Percentiles rank a stretch among this genome's conserved stretches.
Evolutionary conservation across 2,888 invertebrate genomes (phyloP).

Genomic region (Drosophila macrothrix): DNA sequence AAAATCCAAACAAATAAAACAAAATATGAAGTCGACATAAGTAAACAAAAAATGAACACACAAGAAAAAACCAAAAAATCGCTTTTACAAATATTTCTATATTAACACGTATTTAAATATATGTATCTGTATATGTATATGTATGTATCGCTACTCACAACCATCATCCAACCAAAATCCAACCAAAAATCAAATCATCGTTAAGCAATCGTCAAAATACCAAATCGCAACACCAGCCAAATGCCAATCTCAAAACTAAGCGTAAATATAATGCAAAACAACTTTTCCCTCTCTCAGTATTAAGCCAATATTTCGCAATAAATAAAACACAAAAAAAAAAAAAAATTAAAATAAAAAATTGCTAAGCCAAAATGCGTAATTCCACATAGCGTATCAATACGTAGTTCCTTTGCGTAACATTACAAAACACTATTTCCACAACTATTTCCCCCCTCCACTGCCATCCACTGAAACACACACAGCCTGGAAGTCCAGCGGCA

Average conservation of each 20-base stretch:
- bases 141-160: conserved; percentile 80
- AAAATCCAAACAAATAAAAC: conserved; percentile 54
- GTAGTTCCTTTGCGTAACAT: conserved; percentile 77
- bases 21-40: conserved; percentile 72
- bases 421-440: conserved; percentile 79
- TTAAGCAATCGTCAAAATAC: conserved; percentile 72
- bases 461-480: conserved; percentile 64
- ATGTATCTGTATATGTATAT: conserved; percentile 79
- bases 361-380: conserved; percentile 49
- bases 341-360: conserved; percentile 15
- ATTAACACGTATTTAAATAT: conserved; percentile 80
- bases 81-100: conserved; percentile 79
- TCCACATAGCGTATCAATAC: conserved; percentile 65
- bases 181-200: conserved; percentile 69
- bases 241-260: conserved; percentile 66
- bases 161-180: conserved; percentile 62
- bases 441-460: conserved; percentile 79
- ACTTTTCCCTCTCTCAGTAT: conserved; percentile 59
- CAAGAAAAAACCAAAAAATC: conserved; percentile 48
- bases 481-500: conserved; percentile 81
- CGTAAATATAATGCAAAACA: conserved; percentile 72
- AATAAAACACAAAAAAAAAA: conserved; percentile 11
- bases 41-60: conserved; percentile 34
- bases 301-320: conserved; percentile 50
- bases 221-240: conserved; percentile 66